Conservation (phyloP, 2,113 vertebrate genomes). For the Carassius gibelio region DNA sequence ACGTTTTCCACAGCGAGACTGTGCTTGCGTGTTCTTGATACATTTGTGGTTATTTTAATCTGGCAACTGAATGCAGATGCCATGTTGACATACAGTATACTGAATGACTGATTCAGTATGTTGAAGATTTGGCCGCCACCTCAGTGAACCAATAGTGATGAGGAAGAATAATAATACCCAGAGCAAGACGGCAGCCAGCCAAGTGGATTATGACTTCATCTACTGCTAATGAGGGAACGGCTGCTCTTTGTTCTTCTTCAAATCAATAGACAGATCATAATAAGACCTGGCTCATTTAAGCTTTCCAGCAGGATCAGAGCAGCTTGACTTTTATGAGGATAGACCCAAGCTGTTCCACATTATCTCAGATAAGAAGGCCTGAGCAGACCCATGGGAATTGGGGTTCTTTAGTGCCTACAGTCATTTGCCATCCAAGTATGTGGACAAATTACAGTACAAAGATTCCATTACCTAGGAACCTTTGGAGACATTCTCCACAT, state of each 20-base stretch:
- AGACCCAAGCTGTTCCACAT: constrained; percentile 53
- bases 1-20: not conserved
- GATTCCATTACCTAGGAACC: constrained; percentile 20
- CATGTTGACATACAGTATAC: not conserved
- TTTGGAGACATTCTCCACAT: not conserved
- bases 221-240: constrained; percentile 71
- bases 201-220: constrained; percentile 73
- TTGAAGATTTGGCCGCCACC: constrained; percentile 18
- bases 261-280: constrained; percentile 73
- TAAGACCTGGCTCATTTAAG: constrained; percentile 62
- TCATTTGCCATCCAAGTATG: constrained; percentile 25
- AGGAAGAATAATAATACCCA: not conserved
- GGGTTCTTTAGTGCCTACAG: constrained; percentile 42
- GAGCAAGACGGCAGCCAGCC: constrained; percentile 44
- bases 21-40: constrained; percentile 23
- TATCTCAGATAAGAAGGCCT: constrained; percentile 50
- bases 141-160: not conserved
- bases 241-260: constrained; percentile 62
- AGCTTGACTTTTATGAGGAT: constrained; percentile 50
- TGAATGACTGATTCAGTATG: not conserved
- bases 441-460: constrained; percentile 28
- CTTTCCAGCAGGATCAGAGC: constrained; percentile 65
- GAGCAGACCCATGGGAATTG: constrained; percentile 49
- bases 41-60: constrained; percentile 23
- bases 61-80: not conserved